Conservation (phyloP, 1,140 invertebrate species). For the Saccostrea glomerata region DNA sequence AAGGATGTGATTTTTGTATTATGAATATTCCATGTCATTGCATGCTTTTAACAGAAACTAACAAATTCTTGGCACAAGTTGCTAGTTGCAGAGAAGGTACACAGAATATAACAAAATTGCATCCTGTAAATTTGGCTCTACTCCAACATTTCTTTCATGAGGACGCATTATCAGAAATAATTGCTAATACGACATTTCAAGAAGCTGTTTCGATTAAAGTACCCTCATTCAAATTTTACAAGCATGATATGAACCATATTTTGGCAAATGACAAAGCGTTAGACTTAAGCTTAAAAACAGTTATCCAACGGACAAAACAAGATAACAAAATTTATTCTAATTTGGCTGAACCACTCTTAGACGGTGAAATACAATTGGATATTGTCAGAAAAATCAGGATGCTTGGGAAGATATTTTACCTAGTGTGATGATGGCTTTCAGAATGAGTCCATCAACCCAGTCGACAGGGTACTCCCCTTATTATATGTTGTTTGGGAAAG, state of each 20-base stretch:
- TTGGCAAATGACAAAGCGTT: not conserved
- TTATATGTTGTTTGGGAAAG: slow-evolving; percentile 43
- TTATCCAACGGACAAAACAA: too few relatives aligned
- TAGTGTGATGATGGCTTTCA: slow-evolving; percentile 45
- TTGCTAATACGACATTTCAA: not conserved
- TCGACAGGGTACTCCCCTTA: slow-evolving; percentile 42
- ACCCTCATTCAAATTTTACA: not conserved
- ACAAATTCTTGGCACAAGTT: not conserved
- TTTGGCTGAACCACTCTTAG: not conserved
- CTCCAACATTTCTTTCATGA: slow-evolving; percentile 42
- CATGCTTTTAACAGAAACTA: not conserved
- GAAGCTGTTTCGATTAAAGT: not conserved
- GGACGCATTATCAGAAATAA: not conserved
- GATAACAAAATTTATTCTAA: too few relatives aligned
- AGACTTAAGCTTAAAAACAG: not conserved
- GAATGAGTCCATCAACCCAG: slow-evolving; percentile 40
- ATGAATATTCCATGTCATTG: slow-evolving; percentile 31
- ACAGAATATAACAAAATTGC: not conserved
- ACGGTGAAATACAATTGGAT: not conserved
- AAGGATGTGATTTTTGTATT: slow-evolving; percentile 42
- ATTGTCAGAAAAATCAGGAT: slow-evolving; percentile 7
- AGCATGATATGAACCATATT: not conserved
- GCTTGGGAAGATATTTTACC: not conserved
- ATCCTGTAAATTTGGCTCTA: slow-evolving; percentile 42
- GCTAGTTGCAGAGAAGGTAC: not conserved